phyloP scores from a whole-genome alignment of 1,140 invertebrate genomes.

The Euwallacea similis region DNA sequence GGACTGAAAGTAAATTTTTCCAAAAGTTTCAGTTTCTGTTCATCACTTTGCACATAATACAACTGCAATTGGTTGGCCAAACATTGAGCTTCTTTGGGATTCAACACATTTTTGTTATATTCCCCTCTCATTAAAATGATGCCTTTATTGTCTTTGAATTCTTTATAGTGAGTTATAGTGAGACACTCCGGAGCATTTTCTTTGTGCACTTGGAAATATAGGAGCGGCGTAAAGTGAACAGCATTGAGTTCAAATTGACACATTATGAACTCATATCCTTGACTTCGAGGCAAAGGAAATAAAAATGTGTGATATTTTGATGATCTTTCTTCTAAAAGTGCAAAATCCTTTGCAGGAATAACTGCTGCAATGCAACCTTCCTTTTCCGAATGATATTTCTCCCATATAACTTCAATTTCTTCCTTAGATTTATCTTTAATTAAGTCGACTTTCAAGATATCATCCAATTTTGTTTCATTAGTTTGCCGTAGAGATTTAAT shows the following conservation, averaged over 20 bases:
- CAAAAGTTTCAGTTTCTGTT: constrained; percentile 66
- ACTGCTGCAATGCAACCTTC: constrained; percentile 71
- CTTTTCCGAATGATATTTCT: constrained; percentile 77
- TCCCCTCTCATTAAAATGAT: constrained; percentile 86
- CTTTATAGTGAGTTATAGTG: constrained; percentile 79
- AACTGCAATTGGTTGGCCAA: constrained; percentile 83
- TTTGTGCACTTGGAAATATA: constrained; percentile 85
- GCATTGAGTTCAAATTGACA: constrained; percentile 73
- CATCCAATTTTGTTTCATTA: constrained; percentile 62
- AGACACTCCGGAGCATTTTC: constrained; percentile 91
- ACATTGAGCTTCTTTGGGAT: constrained; percentile 78
- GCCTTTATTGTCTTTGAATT: constrained; percentile 74
- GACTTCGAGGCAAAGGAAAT: constrained; percentile 75
- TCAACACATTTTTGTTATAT: constrained; percentile 80
- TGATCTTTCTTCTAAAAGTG: constrained; percentile 61
- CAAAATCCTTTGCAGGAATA: constrained; percentile 64
- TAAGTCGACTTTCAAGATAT: constrained; percentile 80
- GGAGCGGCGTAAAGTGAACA: constrained; percentile 83
- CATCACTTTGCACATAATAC: constrained; percentile 74
- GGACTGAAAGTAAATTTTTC: constrained; percentile 73
- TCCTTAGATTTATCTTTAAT: constrained; percentile 70
- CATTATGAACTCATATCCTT: constrained; percentile 89
- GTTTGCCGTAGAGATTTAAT: constrained; percentile 48
- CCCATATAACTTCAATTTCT: constrained; percentile 80
- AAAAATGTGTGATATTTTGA: constrained; percentile 72